These are phyloP conservation scores for Caenorhabditis wallacei DNA, from an alignment of 2,888 invertebrate species.

Conservation along the genomic window DNA sequence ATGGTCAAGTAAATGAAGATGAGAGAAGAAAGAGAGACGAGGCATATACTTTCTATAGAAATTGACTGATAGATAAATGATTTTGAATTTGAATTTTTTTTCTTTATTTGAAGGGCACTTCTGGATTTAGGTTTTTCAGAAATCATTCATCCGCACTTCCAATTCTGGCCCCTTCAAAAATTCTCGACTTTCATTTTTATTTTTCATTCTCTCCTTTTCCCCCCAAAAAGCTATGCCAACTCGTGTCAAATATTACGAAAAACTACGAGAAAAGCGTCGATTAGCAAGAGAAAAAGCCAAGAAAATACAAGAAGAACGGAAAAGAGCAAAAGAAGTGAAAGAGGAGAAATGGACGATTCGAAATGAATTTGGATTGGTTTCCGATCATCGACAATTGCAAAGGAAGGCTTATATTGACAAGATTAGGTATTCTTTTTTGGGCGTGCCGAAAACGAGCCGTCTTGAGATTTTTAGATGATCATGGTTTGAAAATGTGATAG, in stretches of 20 bases:
- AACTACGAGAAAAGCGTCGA: slow-evolving; percentile 51
- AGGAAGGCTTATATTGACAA: slow-evolving; percentile 41
- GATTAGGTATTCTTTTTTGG: no score
- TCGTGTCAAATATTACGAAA: slow-evolving; percentile 44
- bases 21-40: neutral
- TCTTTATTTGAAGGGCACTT: no score
- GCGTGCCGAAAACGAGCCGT: no score
- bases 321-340: slow-evolving; percentile 52
- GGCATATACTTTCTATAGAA: slow-evolving; percentile 16
- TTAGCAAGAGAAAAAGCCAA: slow-evolving; percentile 38
- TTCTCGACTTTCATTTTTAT: neutral
- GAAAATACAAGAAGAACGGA: slow-evolving; percentile 56
- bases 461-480: no score
- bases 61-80: neutral
- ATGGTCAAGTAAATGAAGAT: slow-evolving; percentile 58
- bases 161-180: neutral
- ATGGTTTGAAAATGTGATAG: no score
- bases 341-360: slow-evolving; percentile 59
- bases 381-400: slow-evolving; percentile 55
- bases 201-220: no score
- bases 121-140: no score
- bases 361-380: slow-evolving; percentile 49
- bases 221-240: slow-evolving; percentile 23
- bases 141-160: slow-evolving; percentile 12
- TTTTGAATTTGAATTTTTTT: neutral